phyloP scores from a whole-genome alignment of 2,797 vertebrate species.

The Onychomys torridus region DNA sequence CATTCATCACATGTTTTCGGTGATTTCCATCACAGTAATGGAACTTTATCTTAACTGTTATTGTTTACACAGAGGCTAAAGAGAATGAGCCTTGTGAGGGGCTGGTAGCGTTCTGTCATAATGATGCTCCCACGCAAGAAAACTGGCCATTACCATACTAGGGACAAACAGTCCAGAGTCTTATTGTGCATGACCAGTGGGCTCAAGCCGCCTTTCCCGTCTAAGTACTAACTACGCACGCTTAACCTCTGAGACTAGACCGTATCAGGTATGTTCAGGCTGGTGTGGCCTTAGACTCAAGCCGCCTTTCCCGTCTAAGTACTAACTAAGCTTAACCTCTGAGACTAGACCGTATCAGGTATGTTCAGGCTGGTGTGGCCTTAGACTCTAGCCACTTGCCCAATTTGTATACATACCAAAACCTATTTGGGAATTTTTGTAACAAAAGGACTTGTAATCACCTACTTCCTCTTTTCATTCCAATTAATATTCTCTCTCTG shows the following conservation, averaged over 20 bases:
- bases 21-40: slow-evolving; percentile 5
- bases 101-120: not conserved
- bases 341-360: not conserved
- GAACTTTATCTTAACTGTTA: not conserved
- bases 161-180: not conserved
- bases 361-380: not conserved
- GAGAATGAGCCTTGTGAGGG: not conserved
- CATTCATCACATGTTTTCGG: slow-evolving; percentile 17
- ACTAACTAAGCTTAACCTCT: not conserved
- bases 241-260: not conserved
- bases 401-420: slow-evolving; percentile 14
- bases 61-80: not conserved
- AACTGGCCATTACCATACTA: not conserved
- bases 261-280: not conserved
- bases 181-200: not conserved
- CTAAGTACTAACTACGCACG: not conserved
- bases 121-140: not conserved
- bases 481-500: slow-evolving; percentile 64
- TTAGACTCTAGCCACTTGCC: not conserved
- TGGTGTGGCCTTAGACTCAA: not conserved
- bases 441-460: slow-evolving; percentile 66
- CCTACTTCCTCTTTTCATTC: slow-evolving; percentile 64
- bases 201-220: not conserved
- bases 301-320: not conserved
- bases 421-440: slow-evolving; percentile 36